Percentiles rank a stretch among this genome's conserved stretches.
Conservation (phyloP, 2,888 invertebrate species). For the Stomorhina lunata region DNA sequence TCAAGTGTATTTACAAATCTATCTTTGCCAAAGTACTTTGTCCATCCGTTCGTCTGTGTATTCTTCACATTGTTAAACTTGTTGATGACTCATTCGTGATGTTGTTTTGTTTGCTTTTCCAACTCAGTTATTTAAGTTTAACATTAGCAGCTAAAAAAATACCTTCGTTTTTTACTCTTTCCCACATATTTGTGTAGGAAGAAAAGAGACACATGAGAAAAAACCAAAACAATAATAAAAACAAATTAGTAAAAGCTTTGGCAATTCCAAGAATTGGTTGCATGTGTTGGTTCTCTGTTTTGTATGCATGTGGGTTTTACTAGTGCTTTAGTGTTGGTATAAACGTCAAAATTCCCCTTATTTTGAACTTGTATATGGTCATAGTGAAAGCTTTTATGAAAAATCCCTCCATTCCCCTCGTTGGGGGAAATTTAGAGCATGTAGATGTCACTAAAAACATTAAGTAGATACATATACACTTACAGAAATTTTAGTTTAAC, state of each 20-base stretch:
- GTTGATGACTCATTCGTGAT: conserved; percentile 60
- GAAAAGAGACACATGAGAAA: conserved; percentile 22
- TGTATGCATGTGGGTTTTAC: neutral
- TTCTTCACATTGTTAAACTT: conserved; percentile 39
- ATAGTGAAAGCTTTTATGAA: conserved; percentile 10
- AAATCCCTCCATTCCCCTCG: neutral
- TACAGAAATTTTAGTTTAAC: too few species aligned
- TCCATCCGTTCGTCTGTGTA: too few species aligned
- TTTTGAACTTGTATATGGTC: neutral
- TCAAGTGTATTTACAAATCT: too few species aligned
- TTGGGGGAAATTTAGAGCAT: neutral
- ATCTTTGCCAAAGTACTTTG: too few species aligned
- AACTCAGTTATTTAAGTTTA: conserved; percentile 10
- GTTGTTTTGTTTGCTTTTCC: neutral
- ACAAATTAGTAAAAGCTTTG: conserved; percentile 44
- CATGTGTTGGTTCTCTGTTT: conserved; percentile 22
- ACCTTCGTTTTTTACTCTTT: neutral
- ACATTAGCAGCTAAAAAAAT: neutral
- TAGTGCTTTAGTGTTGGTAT: neutral
- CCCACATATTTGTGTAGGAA: neutral
- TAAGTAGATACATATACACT: too few species aligned
- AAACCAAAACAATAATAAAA: conserved; percentile 10
- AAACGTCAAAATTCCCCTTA: conserved; percentile 7
- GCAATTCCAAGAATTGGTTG: conserved; percentile 58
- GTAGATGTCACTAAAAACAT: neutral